Percentiles rank a stretch among this genome's conserved stretches.
These are phyloP conservation scores for Chiloscyllium punctatum DNA, from an alignment of 2,797 vertebrate species.

Conservation along the genomic window DNA sequence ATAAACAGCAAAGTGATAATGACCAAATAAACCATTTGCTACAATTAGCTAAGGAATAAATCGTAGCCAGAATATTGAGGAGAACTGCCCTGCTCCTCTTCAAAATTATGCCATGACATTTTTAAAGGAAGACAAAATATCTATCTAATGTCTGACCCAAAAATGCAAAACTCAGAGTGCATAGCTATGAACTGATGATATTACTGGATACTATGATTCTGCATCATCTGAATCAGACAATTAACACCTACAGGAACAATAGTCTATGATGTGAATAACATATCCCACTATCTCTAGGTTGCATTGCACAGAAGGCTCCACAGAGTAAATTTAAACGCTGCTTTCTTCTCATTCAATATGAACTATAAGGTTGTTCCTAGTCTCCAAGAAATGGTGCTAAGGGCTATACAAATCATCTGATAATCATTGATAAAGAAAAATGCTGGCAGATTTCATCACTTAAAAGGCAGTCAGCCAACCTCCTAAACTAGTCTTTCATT, in stretches of 20 bases:
- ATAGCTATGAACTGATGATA: background rate
- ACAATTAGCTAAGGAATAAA: background rate
- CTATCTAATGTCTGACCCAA: background rate
- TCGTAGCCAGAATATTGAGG: background rate
- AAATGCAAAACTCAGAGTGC: background rate
- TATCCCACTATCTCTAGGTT: background rate
- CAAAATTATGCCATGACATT: background rate
- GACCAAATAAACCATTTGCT: background rate
- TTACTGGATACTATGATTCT: background rate
- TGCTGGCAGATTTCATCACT: slow-evolving; percentile 46
- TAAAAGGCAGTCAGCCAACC: slow-evolving; percentile 40
- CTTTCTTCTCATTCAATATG: background rate
- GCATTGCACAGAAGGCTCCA: background rate
- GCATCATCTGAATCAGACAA: background rate
- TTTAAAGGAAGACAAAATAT: background rate
- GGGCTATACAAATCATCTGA: slow-evolving; percentile 40
- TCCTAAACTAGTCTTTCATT: slow-evolving; percentile 51
- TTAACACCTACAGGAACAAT: background rate
- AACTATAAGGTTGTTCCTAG: background rate
- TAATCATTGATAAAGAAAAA: slow-evolving; percentile 43
- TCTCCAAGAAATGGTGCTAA: background rate
- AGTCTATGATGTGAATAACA: background rate
- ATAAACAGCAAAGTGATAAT: no score
- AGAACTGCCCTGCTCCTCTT: background rate
- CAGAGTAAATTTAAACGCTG: background rate